These are phyloP conservation scores for Epinotia nisella DNA, from an alignment of 2,888 invertebrate species.

Conservation along the genomic window DNA sequence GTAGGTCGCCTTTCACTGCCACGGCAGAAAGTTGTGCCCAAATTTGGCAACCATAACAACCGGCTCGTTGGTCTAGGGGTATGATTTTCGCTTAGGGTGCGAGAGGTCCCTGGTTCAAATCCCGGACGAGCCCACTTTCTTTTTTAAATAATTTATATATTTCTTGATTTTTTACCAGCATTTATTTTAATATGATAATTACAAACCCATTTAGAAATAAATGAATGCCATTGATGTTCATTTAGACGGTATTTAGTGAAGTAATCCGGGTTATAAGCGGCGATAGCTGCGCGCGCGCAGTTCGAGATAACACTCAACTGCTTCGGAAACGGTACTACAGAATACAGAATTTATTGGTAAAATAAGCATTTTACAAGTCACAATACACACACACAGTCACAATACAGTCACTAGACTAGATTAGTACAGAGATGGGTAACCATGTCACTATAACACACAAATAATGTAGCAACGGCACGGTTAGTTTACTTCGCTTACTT, in stretches of 20 bases:
- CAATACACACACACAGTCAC: no score
- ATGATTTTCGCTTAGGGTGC: conserved; percentile 86
- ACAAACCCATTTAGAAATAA: no score
- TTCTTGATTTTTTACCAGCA: neutral
- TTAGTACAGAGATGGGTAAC: no score
- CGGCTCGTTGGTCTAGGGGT: conserved; percentile 85
- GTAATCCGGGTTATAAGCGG: conserved; percentile 9
- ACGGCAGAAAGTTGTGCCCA: neutral
- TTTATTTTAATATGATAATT: neutral
- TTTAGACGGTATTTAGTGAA: no score
- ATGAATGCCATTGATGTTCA: no score
- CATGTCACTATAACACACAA: no score
- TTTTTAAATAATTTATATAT: conserved; percentile 1
- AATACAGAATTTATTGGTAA: no score
- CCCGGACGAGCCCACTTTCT: conserved; percentile 80
- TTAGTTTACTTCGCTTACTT: no score
- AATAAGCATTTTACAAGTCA: no score
- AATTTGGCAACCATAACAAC: conserved; percentile 39
- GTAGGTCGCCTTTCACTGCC: conserved; percentile 28
- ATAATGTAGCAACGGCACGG: no score
- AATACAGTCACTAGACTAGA: no score
- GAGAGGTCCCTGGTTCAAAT: conserved; percentile 86
- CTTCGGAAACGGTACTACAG: no score
- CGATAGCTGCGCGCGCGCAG: neutral
- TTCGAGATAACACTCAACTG: conserved; percentile 46